Percentiles rank a stretch among this genome's conserved stretches.
Evolutionary conservation across 2,888 invertebrate genomes (phyloP).

Genomic region (Melinopterus prodromus): DNA sequence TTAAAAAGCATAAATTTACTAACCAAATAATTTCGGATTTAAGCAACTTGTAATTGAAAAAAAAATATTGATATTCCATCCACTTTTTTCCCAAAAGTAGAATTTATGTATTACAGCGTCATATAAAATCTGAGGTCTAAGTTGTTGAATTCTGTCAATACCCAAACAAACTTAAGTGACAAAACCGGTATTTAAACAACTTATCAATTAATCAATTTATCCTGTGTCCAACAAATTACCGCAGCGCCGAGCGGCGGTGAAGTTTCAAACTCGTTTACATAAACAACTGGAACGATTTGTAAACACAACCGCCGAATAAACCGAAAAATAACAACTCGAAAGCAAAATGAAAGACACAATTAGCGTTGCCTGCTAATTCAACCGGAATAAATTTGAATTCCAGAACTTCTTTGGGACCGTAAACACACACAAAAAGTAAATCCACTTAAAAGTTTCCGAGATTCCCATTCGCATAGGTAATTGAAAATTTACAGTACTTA

Average conservation of each 20-base stretch:
- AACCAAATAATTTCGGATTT: too few species aligned
- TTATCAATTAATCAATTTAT: neutral
- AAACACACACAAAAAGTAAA: neutral
- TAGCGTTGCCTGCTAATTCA: neutral
- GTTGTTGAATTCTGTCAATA: neutral
- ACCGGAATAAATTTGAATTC: neutral
- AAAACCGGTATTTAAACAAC: neutral
- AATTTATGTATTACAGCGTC: too few species aligned
- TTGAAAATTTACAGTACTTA: neutral
- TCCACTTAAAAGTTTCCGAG: neutral
- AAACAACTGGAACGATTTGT: neutral
- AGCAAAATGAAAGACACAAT: neutral
- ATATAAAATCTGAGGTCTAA: neutral
- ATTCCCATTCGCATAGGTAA: neutral
- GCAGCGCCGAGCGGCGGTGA: neutral
- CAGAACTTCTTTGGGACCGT: neutral
- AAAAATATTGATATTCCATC: too few species aligned
- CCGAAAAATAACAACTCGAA: neutral
- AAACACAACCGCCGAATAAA: neutral
- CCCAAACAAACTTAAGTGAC: neutral
- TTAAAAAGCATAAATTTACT: too few species aligned
- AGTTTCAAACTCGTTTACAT: neutral
- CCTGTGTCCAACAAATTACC: neutral
- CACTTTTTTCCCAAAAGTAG: too few species aligned
- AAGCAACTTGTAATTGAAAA: too few species aligned